Conservation (phyloP, 2,888 invertebrate species). For the Hesperia comma region DNA sequence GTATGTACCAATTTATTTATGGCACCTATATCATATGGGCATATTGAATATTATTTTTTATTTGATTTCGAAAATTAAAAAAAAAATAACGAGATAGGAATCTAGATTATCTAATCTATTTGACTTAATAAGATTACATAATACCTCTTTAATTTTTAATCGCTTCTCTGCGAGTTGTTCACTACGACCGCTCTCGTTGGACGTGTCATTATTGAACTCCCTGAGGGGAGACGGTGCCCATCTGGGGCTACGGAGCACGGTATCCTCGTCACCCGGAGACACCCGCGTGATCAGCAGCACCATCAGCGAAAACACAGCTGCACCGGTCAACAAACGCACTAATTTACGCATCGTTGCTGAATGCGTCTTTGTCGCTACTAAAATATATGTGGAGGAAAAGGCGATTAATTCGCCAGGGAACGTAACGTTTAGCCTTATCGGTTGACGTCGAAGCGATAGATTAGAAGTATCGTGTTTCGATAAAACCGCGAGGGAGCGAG, state of each 20-base stretch:
- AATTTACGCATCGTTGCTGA: slow-evolving; percentile 54
- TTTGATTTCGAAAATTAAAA: too few relatives aligned
- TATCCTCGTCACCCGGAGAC: slow-evolving; percentile 44
- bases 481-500: neutral
- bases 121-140: neutral
- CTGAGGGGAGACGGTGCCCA: slow-evolving; percentile 5
- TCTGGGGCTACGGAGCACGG: slow-evolving; percentile 40
- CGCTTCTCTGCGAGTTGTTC: neutral
- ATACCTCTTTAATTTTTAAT: slow-evolving; percentile 23
- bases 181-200: neutral
- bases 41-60: too few relatives aligned
- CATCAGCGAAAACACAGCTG: slow-evolving; percentile 48
- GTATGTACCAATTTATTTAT: too few relatives aligned
- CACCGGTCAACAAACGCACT: slow-evolving; percentile 52
- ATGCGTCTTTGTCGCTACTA: neutral
- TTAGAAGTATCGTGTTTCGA: slow-evolving; percentile 5
- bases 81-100: too few relatives aligned
- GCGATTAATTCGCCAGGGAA: too few relatives aligned
- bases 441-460: neutral
- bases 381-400: neutral
- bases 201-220: neutral
- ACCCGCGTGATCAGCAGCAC: slow-evolving; percentile 53
- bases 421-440: neutral
- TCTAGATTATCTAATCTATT: neutral
- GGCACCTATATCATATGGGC: too few relatives aligned